phyloP scores from a whole-genome alignment of 2,113 vertebrate genomes.

The Corapipo altera region DNA sequence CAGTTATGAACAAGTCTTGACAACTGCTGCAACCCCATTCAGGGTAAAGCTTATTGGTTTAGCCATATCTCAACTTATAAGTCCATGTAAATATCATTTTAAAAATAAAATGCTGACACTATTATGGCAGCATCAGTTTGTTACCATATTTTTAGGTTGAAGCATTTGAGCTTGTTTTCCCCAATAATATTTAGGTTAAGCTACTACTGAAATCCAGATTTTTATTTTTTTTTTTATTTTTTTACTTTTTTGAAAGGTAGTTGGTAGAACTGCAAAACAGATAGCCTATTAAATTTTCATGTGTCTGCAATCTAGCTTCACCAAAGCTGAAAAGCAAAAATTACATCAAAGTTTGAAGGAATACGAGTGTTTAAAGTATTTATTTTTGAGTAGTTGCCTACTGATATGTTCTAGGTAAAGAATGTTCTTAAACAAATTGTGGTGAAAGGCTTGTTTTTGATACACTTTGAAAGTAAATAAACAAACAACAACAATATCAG shows the following conservation, averaged over 20 bases:
- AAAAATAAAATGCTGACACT: slow-evolving; percentile 17
- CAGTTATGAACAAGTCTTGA: not conserved
- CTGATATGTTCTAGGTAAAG: not conserved
- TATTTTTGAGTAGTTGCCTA: not conserved
- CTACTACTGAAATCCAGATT: not conserved
- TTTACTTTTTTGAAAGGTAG: not conserved
- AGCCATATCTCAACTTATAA: slow-evolving; percentile 31
- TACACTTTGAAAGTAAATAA: not conserved
- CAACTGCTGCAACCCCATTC: not conserved
- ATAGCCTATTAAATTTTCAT: not conserved
- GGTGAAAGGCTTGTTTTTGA: not conserved
- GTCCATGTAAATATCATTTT: not conserved
- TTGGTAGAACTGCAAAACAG: not conserved
- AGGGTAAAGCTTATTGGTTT: slow-evolving; percentile 40
- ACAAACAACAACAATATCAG: not conserved
- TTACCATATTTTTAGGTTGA: slow-evolving; percentile 40
- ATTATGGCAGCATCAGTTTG: not conserved
- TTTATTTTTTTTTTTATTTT: not conserved
- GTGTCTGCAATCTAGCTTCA: not conserved
- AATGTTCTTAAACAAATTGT: not conserved
- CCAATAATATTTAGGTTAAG: not conserved
- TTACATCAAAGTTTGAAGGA: not conserved
- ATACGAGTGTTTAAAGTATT: not conserved
- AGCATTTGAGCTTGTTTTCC: not conserved
- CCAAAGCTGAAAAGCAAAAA: not conserved